Evolutionary conservation across 1,140 invertebrate species (phyloP).

Genomic region (Glossosoma conforme): DNA sequence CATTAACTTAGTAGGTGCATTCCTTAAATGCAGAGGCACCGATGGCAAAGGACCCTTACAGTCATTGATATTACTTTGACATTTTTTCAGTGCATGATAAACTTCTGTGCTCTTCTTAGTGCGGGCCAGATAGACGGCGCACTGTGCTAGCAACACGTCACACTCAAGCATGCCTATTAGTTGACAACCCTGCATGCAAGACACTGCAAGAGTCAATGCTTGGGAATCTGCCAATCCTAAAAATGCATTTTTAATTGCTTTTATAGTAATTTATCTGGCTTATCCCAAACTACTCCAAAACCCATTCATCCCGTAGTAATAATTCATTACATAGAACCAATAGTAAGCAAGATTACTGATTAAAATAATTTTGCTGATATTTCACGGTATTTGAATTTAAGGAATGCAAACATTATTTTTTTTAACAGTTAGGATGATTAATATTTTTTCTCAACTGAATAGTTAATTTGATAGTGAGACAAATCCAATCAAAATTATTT

Average conservation of each 20-base stretch:
- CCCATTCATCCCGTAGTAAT: too few species aligned
- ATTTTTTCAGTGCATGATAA: slow-evolving; percentile 60
- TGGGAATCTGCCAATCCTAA: slow-evolving; percentile 53
- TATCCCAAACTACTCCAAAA: too few species aligned
- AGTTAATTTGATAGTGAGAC: too few species aligned
- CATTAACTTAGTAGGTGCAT: slow-evolving; percentile 77
- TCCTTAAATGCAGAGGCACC: slow-evolving; percentile 72
- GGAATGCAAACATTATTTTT: too few species aligned
- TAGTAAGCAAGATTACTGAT: too few species aligned
- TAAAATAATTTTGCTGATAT: too few species aligned
- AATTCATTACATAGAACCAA: too few species aligned
- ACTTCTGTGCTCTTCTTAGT: slow-evolving; percentile 71
- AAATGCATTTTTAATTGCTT: slow-evolving; percentile 6
- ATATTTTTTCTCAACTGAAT: too few species aligned
- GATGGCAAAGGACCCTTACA: slow-evolving; percentile 65
- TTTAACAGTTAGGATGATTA: too few species aligned
- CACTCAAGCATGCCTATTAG: slow-evolving; percentile 78
- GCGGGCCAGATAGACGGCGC: slow-evolving; percentile 68
- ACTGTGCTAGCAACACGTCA: slow-evolving; percentile 71
- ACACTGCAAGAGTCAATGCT: slow-evolving; percentile 58
- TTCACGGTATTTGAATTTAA: too few species aligned
- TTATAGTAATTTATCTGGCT: too few species aligned
- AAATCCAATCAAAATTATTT: too few species aligned
- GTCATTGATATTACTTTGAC: slow-evolving; percentile 55
- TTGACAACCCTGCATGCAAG: slow-evolving; percentile 74